These are phyloP conservation scores for Metellina segmentata DNA, from an alignment of 2,888 invertebrate species.

Conservation along the genomic window DNA sequence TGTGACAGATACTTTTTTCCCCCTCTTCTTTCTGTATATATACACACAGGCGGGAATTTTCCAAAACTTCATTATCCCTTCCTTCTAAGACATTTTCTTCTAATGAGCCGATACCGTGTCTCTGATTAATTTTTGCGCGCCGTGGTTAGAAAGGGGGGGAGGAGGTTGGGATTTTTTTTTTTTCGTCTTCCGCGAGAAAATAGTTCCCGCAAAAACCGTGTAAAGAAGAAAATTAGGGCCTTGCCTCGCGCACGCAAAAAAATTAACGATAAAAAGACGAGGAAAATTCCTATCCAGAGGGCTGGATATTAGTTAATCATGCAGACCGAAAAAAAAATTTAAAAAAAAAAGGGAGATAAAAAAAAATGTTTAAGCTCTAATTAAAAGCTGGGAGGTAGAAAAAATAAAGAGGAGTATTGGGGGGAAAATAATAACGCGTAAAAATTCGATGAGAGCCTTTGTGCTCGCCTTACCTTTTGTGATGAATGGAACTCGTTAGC, in stretches of 20 bases:
- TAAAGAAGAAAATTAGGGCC: slow-evolving; percentile 57
- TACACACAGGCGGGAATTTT: slow-evolving; percentile 45
- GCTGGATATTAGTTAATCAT: slow-evolving; percentile 75
- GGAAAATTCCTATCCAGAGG: slow-evolving; percentile 56
- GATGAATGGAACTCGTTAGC: slow-evolving; percentile 72
- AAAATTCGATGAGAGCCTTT: slow-evolving; percentile 73
- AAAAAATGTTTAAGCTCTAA: slow-evolving; percentile 75
- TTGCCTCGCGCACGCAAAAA: not conserved
- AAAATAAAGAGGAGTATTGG: slow-evolving; percentile 58
- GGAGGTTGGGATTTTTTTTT: not conserved
- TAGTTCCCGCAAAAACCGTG: slow-evolving; percentile 69
- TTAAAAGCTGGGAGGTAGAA: slow-evolving; percentile 72
- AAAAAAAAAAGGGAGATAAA: slow-evolving; percentile 48
- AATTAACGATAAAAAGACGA: slow-evolving; percentile 49
- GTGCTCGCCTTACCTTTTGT: slow-evolving; percentile 70
- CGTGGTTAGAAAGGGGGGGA: slow-evolving; percentile 35
- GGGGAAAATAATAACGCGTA: slow-evolving; percentile 66
- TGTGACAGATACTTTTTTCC: slow-evolving; percentile 16
- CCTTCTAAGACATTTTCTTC: slow-evolving; percentile 72
- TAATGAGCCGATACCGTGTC: slow-evolving; percentile 72
- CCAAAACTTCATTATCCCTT: slow-evolving; percentile 74
- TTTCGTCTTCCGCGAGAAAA: slow-evolving; percentile 11
- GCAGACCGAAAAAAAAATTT: slow-evolving; percentile 53
- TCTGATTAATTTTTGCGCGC: slow-evolving; percentile 73
- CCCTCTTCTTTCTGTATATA: slow-evolving; percentile 3